phyloP scores from a whole-genome alignment of 23 tunicate genomes.

The Halocynthia aurantium region DNA sequence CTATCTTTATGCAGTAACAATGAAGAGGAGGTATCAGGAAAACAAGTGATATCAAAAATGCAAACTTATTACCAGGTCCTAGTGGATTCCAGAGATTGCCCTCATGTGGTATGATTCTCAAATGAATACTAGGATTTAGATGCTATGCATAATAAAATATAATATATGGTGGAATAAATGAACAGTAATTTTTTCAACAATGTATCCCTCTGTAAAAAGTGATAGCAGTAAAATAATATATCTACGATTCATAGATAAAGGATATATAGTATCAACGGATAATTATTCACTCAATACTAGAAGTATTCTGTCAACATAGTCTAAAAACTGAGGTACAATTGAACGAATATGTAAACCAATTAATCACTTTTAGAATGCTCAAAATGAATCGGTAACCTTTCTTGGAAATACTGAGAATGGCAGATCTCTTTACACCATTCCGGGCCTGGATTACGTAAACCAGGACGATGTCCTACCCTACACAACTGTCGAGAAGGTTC shows the following conservation, averaged over 20 bases:
- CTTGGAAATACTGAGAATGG: slow-evolving; percentile 32
- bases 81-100: slow-evolving; percentile 70
- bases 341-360: neutral
- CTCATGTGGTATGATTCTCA: slow-evolving; percentile 23
- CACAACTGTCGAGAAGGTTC: slow-evolving; percentile 63
- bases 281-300: too few relatives aligned
- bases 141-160: too few relatives aligned
- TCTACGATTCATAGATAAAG: too few relatives aligned
- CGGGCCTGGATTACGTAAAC: slow-evolving; percentile 82
- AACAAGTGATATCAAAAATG: slow-evolving; percentile 33
- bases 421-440: slow-evolving; percentile 46
- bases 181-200: too few relatives aligned
- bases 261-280: too few relatives aligned
- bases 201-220: too few relatives aligned
- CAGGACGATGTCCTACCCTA: slow-evolving; percentile 84
- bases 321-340: neutral
- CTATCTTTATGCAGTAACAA: slow-evolving; percentile 15
- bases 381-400: slow-evolving; percentile 77
- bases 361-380: slow-evolving; percentile 30
- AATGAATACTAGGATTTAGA: too few relatives aligned
- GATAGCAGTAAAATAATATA: too few relatives aligned
- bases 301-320: too few relatives aligned
- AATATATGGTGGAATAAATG: too few relatives aligned
- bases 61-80: slow-evolving; percentile 81
- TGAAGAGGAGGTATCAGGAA: slow-evolving; percentile 18